Base-by-base conservation (phyloP, 1,140 invertebrate genomes). In the Drosophila sp. region DNA sequence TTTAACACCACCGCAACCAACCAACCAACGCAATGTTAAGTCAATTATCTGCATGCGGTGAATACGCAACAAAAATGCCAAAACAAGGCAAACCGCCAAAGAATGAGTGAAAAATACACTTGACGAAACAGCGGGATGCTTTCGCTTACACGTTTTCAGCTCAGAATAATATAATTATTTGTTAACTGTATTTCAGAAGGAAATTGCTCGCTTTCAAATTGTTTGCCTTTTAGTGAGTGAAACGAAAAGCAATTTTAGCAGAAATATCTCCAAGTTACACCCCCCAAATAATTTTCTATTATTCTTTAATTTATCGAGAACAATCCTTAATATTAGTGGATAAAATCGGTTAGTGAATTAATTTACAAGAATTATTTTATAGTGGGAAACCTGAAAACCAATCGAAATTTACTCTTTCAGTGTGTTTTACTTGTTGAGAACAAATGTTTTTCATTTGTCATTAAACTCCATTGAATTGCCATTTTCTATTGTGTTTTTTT, bases 1-100 rank as follows among this genome's bases (percentile, higher is more conserved):
- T 57, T 82, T 79, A 76, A 87, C 62, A 65, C 72, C 54, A 41
- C 58, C 69, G 23, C 66, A 70, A 70, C 56, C 70, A 50, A 27
- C 71, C 66, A 70, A 70, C 56, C 70, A 50, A 27, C 71, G 58
- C 69, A 60, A 64, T 66, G 62, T 69, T 70, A 87, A 86, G 57
- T 73, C 72, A 87, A 86, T 86, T 86, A 86, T 56, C 70, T 38
- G 50, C 81, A 85, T 66, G 76, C 70, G 79, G 79, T 70, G 76
- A 79, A 83, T 80, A 50, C 84, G 72, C 65, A 71, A 86, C 56
- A 66, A 35, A 38, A 57, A 41, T 38, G 35, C 30, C 30, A 60
- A 76, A 79, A 58, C 47, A 66, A 30, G 27, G 38, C 5, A n/a
- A 25, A 2, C 8, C 33, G 11, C 27, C 10, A n/a, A 40, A 38